These are phyloP conservation scores for Rutpela maculata DNA, from an alignment of 2,888 invertebrate genomes.

Conservation along the genomic window DNA sequence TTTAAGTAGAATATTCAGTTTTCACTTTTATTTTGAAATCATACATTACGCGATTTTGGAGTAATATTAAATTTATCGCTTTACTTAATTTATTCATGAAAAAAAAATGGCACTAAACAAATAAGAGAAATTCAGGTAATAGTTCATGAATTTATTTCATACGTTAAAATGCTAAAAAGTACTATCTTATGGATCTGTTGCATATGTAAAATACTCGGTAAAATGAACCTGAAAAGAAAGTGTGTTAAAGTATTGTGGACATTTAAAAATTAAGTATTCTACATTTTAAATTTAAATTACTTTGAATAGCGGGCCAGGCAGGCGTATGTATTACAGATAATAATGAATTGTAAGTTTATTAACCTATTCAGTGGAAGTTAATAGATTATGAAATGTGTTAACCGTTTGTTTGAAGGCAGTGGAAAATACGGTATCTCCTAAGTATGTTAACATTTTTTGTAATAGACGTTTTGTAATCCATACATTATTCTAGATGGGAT, in stretches of 20 bases:
- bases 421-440: too few relatives aligned
- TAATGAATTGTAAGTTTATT: neutral
- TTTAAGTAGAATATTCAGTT: slow-evolving; percentile 20
- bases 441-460: too few relatives aligned
- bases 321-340: neutral
- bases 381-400: neutral
- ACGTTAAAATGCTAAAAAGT: slow-evolving; percentile 1
- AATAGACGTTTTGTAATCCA: too few relatives aligned
- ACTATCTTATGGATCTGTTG: slow-evolving; percentile 18
- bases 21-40: slow-evolving; percentile 30
- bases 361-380: neutral
- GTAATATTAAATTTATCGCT: neutral
- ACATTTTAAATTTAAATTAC: slow-evolving; percentile 29
- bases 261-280: slow-evolving; percentile 19
- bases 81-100: neutral
- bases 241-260: slow-evolving; percentile 20
- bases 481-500: too few relatives aligned
- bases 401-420: too few relatives aligned
- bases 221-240: slow-evolving; percentile 17
- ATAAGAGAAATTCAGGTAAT: slow-evolving; percentile 17
- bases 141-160: slow-evolving; percentile 2
- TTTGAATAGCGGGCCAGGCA: neutral
- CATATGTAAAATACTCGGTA: slow-evolving; percentile 22
- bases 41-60: neutral
- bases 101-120: neutral